Conservation (phyloP, 2,888 invertebrate genomes). For the Byasa hedistus region DNA sequence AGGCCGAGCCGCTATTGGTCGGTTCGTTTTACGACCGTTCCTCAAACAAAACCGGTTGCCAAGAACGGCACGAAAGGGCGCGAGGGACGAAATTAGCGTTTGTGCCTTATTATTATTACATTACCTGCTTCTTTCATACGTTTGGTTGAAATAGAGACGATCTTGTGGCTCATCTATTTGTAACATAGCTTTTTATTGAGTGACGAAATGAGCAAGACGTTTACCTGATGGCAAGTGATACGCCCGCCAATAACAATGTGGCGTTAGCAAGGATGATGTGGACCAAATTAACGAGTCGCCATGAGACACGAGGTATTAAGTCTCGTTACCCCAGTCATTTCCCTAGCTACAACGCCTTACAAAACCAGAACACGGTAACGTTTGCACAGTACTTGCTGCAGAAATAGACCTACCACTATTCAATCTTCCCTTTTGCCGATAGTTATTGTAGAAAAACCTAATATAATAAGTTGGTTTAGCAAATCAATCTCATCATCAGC, state of each 20-base stretch:
- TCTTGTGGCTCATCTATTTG: too few relatives aligned
- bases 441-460: conserved; percentile 10
- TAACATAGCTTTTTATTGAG: conserved; percentile 11
- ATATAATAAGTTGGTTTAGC: not conserved
- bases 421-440: conserved; percentile 14
- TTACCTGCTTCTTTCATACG: conserved; percentile 49
- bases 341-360: too few relatives aligned
- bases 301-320: too few relatives aligned
- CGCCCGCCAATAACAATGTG: too few relatives aligned
- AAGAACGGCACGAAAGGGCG: conserved; percentile 72
- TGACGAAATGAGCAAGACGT: too few relatives aligned
- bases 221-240: too few relatives aligned
- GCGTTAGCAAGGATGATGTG: too few relatives aligned
- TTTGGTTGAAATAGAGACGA: not conserved
- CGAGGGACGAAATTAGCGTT: conserved; percentile 68
- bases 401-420: too few relatives aligned
- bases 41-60: conserved; percentile 77
- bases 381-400: too few relatives aligned
- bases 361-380: too few relatives aligned
- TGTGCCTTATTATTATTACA: conserved; percentile 60
- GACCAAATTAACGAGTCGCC: too few relatives aligned
- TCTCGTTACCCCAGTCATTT: too few relatives aligned
- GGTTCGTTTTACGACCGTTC: conserved; percentile 65
- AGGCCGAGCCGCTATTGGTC: conserved; percentile 56
- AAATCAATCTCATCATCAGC: not conserved